phyloP scores from a whole-genome alignment of 37 sponge, comb jelly and placozoan species.

The Eunapius fragilis region DNA sequence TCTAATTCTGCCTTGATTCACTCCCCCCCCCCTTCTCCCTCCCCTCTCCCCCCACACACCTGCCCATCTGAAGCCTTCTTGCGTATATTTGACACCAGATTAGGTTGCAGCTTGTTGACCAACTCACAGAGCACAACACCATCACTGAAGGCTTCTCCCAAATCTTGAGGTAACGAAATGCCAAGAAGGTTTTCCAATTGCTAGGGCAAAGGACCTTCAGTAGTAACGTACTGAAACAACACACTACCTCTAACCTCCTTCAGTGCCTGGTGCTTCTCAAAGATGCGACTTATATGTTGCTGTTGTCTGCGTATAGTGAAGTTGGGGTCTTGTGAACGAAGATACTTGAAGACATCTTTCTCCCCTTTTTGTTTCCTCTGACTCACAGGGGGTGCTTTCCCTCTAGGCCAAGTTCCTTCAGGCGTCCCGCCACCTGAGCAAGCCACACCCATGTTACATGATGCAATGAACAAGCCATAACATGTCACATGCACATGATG shows the following conservation, averaged over 20 bases:
- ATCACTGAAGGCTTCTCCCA: constrained; percentile 57
- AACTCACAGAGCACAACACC: constrained; percentile 77
- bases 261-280: constrained; percentile 61
- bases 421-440: no score
- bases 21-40: not conserved
- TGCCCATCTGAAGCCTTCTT: constrained; percentile 27
- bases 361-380: constrained; percentile 36
- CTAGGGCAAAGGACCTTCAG: constrained; percentile 15
- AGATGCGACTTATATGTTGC: constrained; percentile 50
- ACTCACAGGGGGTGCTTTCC: constrained; percentile 7
- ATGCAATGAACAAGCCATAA: no score
- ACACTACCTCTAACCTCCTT: constrained; percentile 41
- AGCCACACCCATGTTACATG: no score
- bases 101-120: constrained; percentile 71
- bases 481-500: no score
- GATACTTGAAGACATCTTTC: constrained; percentile 55
- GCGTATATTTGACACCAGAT: constrained; percentile 48
- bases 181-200: constrained; percentile 63
- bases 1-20: no score
- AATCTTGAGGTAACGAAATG: constrained; percentile 50
- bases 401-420: constrained; percentile 14
- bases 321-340: constrained; percentile 48
- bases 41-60: not conserved
- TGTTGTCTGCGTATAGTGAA: constrained; percentile 74
- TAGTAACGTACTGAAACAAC: no score